Evolutionary conservation across 2,888 invertebrate genomes (phyloP).

Genomic region (Teleiodes luculella): DNA sequence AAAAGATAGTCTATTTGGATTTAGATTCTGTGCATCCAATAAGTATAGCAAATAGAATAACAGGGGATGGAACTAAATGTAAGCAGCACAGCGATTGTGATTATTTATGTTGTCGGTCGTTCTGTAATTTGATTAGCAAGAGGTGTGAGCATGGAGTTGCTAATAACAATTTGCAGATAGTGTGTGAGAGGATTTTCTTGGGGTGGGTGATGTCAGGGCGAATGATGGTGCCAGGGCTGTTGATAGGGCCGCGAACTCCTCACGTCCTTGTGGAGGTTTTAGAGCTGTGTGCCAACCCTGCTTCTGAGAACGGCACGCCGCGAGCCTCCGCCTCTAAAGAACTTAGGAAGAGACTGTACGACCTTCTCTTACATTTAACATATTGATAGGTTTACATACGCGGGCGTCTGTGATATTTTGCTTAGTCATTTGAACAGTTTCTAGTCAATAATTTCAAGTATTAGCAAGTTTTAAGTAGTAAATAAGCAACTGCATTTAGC

Average conservation of each 20-base stretch:
- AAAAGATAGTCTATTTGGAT: constrained; percentile 80
- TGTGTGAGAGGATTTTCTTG: constrained; percentile 82
- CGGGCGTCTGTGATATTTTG: constrained; percentile 14
- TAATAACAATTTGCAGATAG: constrained; percentile 83
- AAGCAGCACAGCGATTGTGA: constrained; percentile 81
- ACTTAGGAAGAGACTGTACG: constrained; percentile 69
- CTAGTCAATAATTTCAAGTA: background rate
- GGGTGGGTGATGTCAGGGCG: constrained; percentile 81
- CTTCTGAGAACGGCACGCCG: constrained; percentile 58
- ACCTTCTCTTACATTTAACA: constrained; percentile 63
- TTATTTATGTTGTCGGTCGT: constrained; percentile 82
- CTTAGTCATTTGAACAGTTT: background rate
- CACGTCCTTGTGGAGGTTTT: constrained; percentile 76
- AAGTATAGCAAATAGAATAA: constrained; percentile 68
- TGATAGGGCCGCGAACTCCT: constrained; percentile 80
- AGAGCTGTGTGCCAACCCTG: constrained; percentile 79
- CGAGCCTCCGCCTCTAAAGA: constrained; percentile 66
- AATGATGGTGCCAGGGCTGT: constrained; percentile 79
- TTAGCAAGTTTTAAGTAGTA: no score
- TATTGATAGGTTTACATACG: constrained; percentile 10
- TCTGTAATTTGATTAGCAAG: constrained; percentile 71
- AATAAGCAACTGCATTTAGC: no score
- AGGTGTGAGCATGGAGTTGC: constrained; percentile 76
- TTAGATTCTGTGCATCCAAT: constrained; percentile 80
- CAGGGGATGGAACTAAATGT: constrained; percentile 69